phyloP scores from a whole-genome alignment of 2,888 invertebrate species.

The Lysandra bellargus region DNA sequence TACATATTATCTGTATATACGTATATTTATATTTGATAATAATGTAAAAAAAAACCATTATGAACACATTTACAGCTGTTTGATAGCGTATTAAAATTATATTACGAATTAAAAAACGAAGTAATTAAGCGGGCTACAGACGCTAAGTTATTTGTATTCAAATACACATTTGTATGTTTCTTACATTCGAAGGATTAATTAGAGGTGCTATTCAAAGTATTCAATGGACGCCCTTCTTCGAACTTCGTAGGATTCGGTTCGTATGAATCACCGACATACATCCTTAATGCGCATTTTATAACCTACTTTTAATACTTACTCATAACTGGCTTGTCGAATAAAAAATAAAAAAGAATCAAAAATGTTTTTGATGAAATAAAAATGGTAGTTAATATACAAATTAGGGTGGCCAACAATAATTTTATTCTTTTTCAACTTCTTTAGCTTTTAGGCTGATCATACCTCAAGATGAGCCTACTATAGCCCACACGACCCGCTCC shows the following conservation, averaged over 20 bases:
- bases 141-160: conserved; percentile 55
- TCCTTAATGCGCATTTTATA: conserved; percentile 28
- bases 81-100: conserved; percentile 3
- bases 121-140: conserved; percentile 31
- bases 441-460: too few relatives aligned
- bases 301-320: conserved; percentile 34
- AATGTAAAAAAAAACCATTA: neutral
- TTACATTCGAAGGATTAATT: conserved; percentile 69
- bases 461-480: too few relatives aligned
- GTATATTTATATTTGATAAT: too few relatives aligned
- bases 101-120: conserved; percentile 11
- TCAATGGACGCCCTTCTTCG: conserved; percentile 45
- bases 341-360: neutral
- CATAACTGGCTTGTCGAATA: neutral
- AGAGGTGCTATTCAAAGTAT: conserved; percentile 66
- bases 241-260: conserved; percentile 30
- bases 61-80: neutral
- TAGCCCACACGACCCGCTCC: too few relatives aligned
- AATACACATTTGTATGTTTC: conserved; percentile 74
- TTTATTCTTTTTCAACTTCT: too few relatives aligned
- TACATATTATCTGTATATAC: too few relatives aligned
- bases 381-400: neutral
- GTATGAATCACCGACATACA: conserved; percentile 15
- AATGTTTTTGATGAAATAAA: neutral
- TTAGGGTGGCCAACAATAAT: neutral